Base-by-base conservation (phyloP, 2,797 vertebrate genomes). In the Acrossocheilus wenchowensis region DNA sequence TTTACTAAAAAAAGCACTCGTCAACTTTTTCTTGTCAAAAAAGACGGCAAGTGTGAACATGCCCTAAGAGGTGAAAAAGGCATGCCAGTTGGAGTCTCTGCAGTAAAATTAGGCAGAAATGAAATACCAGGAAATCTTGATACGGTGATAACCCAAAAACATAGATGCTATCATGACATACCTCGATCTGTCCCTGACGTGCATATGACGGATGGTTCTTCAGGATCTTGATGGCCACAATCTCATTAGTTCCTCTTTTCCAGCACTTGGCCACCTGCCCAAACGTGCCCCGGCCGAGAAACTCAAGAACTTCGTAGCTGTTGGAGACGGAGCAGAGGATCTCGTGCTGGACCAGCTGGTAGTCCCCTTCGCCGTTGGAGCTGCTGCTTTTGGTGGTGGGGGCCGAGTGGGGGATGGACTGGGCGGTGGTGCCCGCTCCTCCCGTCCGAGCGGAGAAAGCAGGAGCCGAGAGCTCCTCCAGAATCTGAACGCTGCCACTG, bases 201-300 rank as follows among this genome's bases (percentile, higher is more conserved):
- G 98, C 98, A 11, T 99, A 99, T 0, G 98, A 99, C 0, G 98
- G 98, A 90, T 99, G 98, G 92, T 99, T 99, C 94, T 99, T 99
- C 41, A 99, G 93, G 91, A 99, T 99, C 93, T 99, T 99, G 93
- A 99, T 99, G 57, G 98, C 98, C 92, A 99, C 97, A 11, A 99
- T 99, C 91, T 99, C 98, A 66, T 98, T 99, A 90, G 98, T 99
- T 82, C 98, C 98, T 90, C 98, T 96, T 91, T 99, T 99, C 98
- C 98, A 99, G 94, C 98, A 99, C 93, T 99, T 99, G 80, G 98
- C 98, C 90, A 99, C 98, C 91, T 99, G 98, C 88, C 98, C 98
- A 0, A 99, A 99, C 0, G 98, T 99, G 79, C 98, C 98, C 26
- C 98, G 96, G 77, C 98, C 98, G 39, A 99, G 93, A 92, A 99